phyloP scores from a whole-genome alignment of 2,113 vertebrate species.

The Polypterus senegalus region DNA sequence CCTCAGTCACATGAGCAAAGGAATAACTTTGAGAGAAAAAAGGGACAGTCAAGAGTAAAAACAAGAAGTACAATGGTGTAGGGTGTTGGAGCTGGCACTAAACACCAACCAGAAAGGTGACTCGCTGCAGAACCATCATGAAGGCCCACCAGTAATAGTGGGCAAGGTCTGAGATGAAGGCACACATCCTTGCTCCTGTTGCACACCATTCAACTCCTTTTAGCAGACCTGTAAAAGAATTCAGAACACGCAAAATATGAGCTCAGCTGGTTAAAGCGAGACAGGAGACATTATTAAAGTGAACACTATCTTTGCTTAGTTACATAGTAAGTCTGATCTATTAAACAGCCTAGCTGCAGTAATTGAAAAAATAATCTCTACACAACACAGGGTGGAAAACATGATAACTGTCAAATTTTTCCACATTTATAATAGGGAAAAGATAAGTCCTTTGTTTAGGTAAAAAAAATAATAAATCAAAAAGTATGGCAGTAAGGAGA shows the following conservation, averaged over 20 bases:
- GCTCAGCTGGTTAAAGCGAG: neutral
- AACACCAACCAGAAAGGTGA: constrained; percentile 76
- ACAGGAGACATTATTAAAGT: neutral
- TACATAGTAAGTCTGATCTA: neutral
- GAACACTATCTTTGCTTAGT: no score
- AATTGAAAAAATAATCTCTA: no score
- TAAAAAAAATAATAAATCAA: no score
- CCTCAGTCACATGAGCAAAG: constrained; percentile 78
- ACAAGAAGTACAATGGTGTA: constrained; percentile 62
- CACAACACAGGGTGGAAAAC: no score
- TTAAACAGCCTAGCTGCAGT: neutral
- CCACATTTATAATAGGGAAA: no score
- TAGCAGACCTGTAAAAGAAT: constrained; percentile 85
- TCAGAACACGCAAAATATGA: neutral
- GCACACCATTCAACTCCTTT: constrained; percentile 64
- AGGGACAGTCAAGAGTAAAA: constrained; percentile 65
- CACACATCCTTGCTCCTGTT: constrained; percentile 73
- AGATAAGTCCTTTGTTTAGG: no score
- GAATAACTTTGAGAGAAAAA: constrained; percentile 61
- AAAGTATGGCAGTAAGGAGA: no score
- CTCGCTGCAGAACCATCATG: constrained; percentile 62
- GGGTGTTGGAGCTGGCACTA: constrained; percentile 46
- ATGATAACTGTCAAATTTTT: no score
- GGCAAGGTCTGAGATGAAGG: constrained; percentile 96
- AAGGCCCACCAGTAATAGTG: constrained; percentile 75